A percentile compares a stretch with the other conserved stretches of the same genome.
These are phyloP conservation scores for Siphamia tubifer DNA, from an alignment of 2,113 vertebrate species.

Conservation along the genomic window DNA sequence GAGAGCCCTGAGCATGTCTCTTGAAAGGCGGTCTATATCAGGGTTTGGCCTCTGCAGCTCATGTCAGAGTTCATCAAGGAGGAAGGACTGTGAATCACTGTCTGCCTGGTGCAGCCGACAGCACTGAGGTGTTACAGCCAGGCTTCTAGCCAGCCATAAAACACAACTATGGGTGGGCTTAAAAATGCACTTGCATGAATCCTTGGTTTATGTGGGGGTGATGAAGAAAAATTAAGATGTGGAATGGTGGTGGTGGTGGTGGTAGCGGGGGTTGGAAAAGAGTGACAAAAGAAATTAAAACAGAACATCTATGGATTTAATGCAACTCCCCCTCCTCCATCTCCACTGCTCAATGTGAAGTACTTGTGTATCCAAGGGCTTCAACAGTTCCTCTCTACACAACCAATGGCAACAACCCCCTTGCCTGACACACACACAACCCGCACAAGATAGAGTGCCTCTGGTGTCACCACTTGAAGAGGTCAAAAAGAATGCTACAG, in stretches of 20 bases:
- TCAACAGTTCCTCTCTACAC: slow-evolving; percentile 13
- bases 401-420: slow-evolving; percentile 18
- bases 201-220: background rate
- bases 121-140: background rate
- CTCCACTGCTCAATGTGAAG: background rate
- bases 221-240: background rate
- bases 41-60: slow-evolving; percentile 22
- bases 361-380: slow-evolving; percentile 10
- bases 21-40: slow-evolving; percentile 37
- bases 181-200: background rate
- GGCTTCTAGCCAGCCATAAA: slow-evolving; percentile 1
- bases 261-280: too few relatives aligned
- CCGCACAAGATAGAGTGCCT: slow-evolving; percentile 46
- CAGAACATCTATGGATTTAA: background rate
- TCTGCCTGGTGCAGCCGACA: background rate
- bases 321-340: background rate
- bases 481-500: slow-evolving; percentile 58
- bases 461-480: slow-evolving; percentile 64
- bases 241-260: too few relatives aligned
- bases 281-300: background rate
- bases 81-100: slow-evolving; percentile 16
- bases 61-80: slow-evolving; percentile 51
- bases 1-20: slow-evolving; percentile 3
- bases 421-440: background rate
- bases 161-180: background rate